Conservation (phyloP, 2,797 vertebrate genomes). For the Cephalopachus bancanus region DNA sequence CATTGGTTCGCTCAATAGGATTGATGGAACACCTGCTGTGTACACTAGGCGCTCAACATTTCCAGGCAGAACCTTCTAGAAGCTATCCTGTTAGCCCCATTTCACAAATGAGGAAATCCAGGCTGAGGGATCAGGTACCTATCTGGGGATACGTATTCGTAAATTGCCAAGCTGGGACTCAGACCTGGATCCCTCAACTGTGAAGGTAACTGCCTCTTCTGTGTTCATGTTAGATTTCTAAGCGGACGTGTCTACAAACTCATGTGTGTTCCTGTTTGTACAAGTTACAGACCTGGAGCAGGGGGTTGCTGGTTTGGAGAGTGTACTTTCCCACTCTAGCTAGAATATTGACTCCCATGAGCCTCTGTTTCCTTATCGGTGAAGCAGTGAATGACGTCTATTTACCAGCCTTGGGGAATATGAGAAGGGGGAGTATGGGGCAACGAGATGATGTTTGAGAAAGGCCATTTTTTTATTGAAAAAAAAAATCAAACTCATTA, state of each 20-base stretch:
- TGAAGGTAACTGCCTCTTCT: background rate
- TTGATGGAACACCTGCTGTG: background rate
- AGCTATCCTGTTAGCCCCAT: background rate
- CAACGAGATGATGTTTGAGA: background rate
- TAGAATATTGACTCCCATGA: fast-evolving
- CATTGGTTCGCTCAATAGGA: background rate
- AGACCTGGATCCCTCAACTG: background rate
- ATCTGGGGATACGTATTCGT: too few relatives aligned
- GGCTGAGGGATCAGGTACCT: background rate
- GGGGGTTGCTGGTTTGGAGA: background rate
- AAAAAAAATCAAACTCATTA: background rate
- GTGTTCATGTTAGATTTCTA: background rate
- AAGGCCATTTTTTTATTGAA: background rate
- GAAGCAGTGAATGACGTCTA: background rate
- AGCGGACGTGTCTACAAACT: background rate
- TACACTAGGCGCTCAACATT: background rate
- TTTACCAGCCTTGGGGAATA: too few relatives aligned
- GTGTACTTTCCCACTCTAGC: background rate
- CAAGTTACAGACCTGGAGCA: background rate
- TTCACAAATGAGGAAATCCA: background rate
- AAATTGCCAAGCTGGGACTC: background rate
- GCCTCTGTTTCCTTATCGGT: background rate
- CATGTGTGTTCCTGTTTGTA: background rate
- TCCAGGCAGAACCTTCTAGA: background rate
- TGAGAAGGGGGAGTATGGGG: background rate